These are phyloP conservation scores for Eupsittula cactorum DNA, from an alignment of 2,113 vertebrate species.

Conservation along the genomic window DNA sequence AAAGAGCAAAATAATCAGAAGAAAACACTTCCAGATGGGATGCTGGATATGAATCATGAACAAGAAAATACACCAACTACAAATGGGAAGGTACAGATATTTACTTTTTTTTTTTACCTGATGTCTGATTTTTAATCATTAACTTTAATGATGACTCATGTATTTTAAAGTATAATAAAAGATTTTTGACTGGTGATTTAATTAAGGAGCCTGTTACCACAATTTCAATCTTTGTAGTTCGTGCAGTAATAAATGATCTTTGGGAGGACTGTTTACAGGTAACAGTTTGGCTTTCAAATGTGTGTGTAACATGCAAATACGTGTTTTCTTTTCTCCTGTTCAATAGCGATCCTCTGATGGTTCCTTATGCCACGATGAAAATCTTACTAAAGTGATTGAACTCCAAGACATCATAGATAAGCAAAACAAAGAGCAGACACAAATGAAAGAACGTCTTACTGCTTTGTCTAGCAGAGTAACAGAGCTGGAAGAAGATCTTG, in stretches of 20 bases:
- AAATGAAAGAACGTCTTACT: conserved; percentile 94
- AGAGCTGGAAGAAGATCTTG: conserved; percentile 95
- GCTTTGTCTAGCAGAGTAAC: conserved; percentile 82
- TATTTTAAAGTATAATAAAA: background rate
- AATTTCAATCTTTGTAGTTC: background rate
- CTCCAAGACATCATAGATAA: conserved; percentile 92
- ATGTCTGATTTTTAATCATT: background rate
- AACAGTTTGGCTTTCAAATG: background rate
- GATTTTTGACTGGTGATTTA: background rate
- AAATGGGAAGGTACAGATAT: conserved; percentile 86
- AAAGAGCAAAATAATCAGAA: conserved; percentile 93
- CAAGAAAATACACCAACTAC: conserved; percentile 84
- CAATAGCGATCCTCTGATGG: conserved; percentile 87
- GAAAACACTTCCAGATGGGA: conserved; percentile 83
- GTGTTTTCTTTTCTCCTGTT: background rate
- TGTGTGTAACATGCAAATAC: background rate
- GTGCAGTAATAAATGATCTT: background rate
- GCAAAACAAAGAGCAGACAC: conserved; percentile 87
- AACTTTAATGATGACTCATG: background rate
- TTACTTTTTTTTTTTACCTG: background rate
- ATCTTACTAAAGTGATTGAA: conserved; percentile 84
- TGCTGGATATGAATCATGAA: conserved; percentile 84
- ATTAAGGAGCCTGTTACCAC: background rate
- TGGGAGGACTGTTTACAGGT: background rate
- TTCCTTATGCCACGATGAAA: conserved; percentile 88